These are phyloP conservation scores for Lasius platythorax DNA, from an alignment of 2,888 invertebrate species.

Conservation along the genomic window DNA sequence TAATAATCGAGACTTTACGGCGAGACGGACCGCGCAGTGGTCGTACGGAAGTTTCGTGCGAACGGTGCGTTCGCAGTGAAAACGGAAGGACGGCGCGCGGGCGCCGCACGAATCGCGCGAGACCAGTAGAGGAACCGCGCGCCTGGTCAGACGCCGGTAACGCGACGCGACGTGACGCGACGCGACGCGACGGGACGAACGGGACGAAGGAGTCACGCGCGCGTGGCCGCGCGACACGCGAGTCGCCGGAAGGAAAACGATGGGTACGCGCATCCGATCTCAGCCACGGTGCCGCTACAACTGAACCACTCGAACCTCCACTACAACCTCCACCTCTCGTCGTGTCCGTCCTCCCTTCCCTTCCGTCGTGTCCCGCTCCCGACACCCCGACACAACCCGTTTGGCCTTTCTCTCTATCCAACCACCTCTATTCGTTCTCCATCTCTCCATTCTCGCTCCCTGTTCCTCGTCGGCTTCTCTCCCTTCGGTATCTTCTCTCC, in stretches of 20 bases:
- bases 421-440: conserved; percentile 37
- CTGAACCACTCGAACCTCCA: conserved; percentile 82
- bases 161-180: not conserved
- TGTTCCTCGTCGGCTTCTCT: conserved; percentile 58
- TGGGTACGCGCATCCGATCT: conserved; percentile 76
- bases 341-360: conserved; percentile 71
- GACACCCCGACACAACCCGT: conserved; percentile 55
- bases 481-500: conserved; percentile 31
- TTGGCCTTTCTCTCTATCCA: conserved; percentile 56
- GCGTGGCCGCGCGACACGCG: conserved; percentile 21
- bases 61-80: not conserved
- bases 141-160: conserved; percentile 71
- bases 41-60: not conserved
- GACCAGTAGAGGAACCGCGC: conserved; percentile 72
- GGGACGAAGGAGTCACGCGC: conserved; percentile 22
- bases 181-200: conserved; percentile 44
- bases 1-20: not conserved
- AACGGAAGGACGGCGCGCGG: conserved; percentile 30
- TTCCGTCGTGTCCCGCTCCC: conserved; percentile 58
- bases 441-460: conserved; percentile 27
- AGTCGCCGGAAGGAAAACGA: conserved; percentile 58
- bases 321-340: conserved; percentile 67
- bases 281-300: conserved; percentile 84
- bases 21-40: not conserved
- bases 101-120: conserved; percentile 46